A percentile compares a stretch with the other conserved stretches of the same genome.
phyloP scores from a whole-genome alignment of 2,113 vertebrate genomes.

The Malurus cyaneus region DNA sequence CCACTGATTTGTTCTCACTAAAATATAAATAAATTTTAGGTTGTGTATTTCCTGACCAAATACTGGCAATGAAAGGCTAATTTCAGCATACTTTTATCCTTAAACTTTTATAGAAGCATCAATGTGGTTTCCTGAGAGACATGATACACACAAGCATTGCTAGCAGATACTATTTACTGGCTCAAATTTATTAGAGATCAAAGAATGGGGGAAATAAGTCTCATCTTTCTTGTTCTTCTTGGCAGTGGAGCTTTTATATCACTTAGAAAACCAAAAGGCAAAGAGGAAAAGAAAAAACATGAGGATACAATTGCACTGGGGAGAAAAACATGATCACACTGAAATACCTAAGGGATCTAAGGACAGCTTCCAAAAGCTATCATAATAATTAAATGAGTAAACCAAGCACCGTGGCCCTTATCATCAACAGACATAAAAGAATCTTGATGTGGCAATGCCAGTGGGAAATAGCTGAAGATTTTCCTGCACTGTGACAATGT shows the following conservation, averaged over 20 bases:
- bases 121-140: constrained; percentile 16
- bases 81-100: neutral
- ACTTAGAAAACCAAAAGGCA: neutral
- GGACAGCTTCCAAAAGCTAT: neutral
- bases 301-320: neutral
- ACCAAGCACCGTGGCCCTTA: neutral
- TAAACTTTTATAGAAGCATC: neutral
- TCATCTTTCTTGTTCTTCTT: constrained; percentile 29
- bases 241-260: neutral
- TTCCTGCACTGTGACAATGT: neutral
- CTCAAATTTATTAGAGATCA: constrained; percentile 22
- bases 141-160: constrained; percentile 8
- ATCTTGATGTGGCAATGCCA: neutral
- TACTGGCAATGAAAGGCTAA: neutral
- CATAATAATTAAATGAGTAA: neutral
- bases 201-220: neutral
- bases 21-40: neutral
- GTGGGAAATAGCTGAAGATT: neutral
- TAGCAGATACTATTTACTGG: constrained; percentile 26
- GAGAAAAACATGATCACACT: neutral
- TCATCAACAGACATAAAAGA: neutral
- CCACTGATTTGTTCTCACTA: neutral
- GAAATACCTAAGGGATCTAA: neutral
- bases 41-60: neutral
- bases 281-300: neutral